These are phyloP conservation scores for Podocnemis expansa DNA, from an alignment of 2,113 vertebrate species.

Conservation along the genomic window DNA sequence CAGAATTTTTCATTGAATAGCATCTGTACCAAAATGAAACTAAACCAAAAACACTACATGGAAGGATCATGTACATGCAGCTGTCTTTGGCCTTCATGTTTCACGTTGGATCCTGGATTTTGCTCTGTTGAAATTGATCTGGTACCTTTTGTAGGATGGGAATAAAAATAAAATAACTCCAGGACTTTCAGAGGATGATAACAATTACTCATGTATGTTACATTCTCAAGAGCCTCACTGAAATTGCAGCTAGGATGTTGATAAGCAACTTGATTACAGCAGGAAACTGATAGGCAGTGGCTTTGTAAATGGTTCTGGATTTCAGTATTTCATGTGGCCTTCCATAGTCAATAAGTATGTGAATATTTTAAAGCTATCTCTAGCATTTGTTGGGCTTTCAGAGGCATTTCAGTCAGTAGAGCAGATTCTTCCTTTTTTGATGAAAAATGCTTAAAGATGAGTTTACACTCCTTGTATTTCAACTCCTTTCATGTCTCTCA, in stretches of 20 bases:
- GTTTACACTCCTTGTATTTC: neutral
- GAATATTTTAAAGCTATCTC: neutral
- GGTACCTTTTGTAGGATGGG: neutral
- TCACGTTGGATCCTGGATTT: neutral
- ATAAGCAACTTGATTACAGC: slow-evolving; percentile 2
- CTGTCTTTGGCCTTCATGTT: neutral
- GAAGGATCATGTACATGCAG: neutral
- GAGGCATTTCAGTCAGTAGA: neutral
- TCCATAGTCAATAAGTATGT: neutral
- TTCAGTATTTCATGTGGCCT: neutral
- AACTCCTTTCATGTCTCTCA: neutral
- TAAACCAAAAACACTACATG: neutral
- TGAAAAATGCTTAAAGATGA: neutral
- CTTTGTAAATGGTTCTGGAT: neutral
- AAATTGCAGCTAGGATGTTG: neutral
- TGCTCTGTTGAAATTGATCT: neutral
- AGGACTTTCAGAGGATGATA: neutral
- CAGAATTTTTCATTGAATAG: neutral
- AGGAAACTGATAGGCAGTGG: fast-evolving
- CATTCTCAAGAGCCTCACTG: neutral
- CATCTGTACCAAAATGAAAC: neutral
- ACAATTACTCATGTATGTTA: neutral
- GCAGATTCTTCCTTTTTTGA: neutral
- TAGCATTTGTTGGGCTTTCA: neutral
- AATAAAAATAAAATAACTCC: neutral